These are phyloP conservation scores for Macropis europaea DNA, from an alignment of 2,888 invertebrate species.

Conservation along the genomic window DNA sequence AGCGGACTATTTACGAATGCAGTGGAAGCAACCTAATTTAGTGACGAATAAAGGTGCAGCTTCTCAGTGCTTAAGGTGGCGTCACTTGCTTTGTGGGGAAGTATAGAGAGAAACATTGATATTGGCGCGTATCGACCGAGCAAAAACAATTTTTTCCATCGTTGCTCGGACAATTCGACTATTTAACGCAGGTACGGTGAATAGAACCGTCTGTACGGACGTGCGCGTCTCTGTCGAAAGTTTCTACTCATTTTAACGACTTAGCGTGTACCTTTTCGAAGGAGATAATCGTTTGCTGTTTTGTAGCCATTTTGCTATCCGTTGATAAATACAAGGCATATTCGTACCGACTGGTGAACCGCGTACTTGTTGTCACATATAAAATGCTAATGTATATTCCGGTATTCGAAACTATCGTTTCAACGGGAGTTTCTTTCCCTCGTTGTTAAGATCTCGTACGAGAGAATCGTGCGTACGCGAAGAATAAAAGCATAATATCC, in stretches of 20 bases:
- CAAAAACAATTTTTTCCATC: conserved; percentile 61
- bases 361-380: conserved; percentile 49
- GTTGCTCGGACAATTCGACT: conserved; percentile 28
- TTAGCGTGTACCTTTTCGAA: conserved; percentile 30
- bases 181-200: conserved; percentile 42
- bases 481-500: conserved; percentile 1
- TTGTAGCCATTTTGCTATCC: conserved; percentile 79
- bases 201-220: conserved; percentile 1
- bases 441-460: background rate
- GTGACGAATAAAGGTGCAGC: conserved; percentile 26
- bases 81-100: conserved; percentile 64
- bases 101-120: conserved; percentile 46
- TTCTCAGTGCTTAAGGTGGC: conserved; percentile 57
- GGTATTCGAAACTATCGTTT: conserved; percentile 19
- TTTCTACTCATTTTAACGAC: background rate
- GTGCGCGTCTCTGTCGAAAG: background rate
- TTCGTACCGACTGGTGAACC: conserved; percentile 78
- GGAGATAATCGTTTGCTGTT: conserved; percentile 42
- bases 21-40: conserved; percentile 29
- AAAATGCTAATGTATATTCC: conserved; percentile 36
- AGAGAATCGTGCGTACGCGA: background rate
- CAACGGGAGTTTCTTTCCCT: background rate
- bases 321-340: conserved; percentile 79
- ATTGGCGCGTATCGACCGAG: conserved; percentile 74
- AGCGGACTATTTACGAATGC: conserved; percentile 29